Evolutionary conservation across 1,140 invertebrate genomes (phyloP), one percentile per base, ranked within the genome.

Genomic region (Branchinecta lynchi): DNA sequence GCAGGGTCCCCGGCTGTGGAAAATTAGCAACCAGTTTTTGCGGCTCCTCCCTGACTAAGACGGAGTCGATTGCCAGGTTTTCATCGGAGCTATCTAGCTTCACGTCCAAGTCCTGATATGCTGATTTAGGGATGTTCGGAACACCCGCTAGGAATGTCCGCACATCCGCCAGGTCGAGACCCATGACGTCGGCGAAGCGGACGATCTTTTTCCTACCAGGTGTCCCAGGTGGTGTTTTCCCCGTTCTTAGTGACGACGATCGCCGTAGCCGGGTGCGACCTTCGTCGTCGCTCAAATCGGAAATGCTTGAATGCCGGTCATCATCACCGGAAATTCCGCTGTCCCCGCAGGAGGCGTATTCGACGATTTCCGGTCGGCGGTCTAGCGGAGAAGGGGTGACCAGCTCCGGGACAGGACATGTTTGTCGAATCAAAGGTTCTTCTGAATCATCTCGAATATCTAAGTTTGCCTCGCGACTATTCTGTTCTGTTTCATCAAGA

Each of bases 181-280:
- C 94, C 44, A 98, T 79, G 0, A 90, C 92, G 76, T 97, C 94
- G 0, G 93, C 94, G 78, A 98, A 98, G 17, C 93, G 83, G 0
- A 96, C 93, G 45, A 94, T 94, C 79, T 96, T 97, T 78, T 96
- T 96, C 0, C 88, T 81, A 3, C 87, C 86, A 0, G 90, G 90
- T 9, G 90, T 92, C 3, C 89, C 89, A 0, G 92, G 92, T 21
- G 92, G 92, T 0, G 91, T 94, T 80, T 95, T 95, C 0, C 89
- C 88, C 0, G 87, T 88, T 80, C 93, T 95, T 15, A 96, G 77
- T 0, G 91, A 95, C 0, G 92, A 92, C 76, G 87, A 89, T 68
- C 91, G 81, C 45, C 87, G 81, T 7, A 91, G 82, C 67, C 86
- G 78, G 21, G 72, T 74, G 45, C 73, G 69, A 44, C 66, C 51